Evolutionary conservation across 1,140 invertebrate species (phyloP).

Genomic region (Lordiphosa clarofinis): DNA sequence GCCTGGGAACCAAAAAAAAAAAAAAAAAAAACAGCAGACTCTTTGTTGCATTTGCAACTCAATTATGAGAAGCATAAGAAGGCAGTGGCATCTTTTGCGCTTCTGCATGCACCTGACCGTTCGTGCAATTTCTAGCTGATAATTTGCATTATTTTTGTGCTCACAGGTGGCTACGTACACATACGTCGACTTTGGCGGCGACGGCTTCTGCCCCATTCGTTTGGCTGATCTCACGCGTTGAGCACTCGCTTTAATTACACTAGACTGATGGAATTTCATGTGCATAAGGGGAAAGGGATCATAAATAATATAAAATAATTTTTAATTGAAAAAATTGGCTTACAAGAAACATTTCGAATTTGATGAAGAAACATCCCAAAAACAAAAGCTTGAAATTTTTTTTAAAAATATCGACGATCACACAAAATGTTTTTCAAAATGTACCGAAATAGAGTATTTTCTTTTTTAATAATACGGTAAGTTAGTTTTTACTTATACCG

Average conservation of each 20-base stretch:
- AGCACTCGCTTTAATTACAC: conserved; percentile 62
- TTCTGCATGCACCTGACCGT: conserved; percentile 65
- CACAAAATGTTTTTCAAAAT: too few relatives aligned
- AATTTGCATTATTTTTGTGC: conserved; percentile 73
- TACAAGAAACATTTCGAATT: too few relatives aligned
- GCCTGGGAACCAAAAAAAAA: conserved; percentile 47
- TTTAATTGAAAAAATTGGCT: background rate
- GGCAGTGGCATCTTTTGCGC: conserved; percentile 14
- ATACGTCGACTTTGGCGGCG: conserved; percentile 14
- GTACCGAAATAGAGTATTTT: too few relatives aligned
- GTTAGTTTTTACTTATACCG: too few relatives aligned
- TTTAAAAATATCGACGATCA: too few relatives aligned
- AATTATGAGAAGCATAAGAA: conserved; percentile 50
- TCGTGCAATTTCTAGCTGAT: conserved; percentile 70
- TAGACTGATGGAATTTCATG: conserved; percentile 5
- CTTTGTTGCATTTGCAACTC: conserved; percentile 59
- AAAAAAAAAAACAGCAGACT: conserved; percentile 15
- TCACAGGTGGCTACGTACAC: conserved; percentile 50
- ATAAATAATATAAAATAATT: too few relatives aligned
- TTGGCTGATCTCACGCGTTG: conserved; percentile 60
- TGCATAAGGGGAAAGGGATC: background rate
- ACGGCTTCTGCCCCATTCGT: conserved; percentile 27
- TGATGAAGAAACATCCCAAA: too few relatives aligned
- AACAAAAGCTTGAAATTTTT: too few relatives aligned
- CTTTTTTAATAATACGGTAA: too few relatives aligned